These are phyloP conservation scores for Octomys mimax DNA, from an alignment of 2,797 vertebrate species.

Conservation along the genomic window DNA sequence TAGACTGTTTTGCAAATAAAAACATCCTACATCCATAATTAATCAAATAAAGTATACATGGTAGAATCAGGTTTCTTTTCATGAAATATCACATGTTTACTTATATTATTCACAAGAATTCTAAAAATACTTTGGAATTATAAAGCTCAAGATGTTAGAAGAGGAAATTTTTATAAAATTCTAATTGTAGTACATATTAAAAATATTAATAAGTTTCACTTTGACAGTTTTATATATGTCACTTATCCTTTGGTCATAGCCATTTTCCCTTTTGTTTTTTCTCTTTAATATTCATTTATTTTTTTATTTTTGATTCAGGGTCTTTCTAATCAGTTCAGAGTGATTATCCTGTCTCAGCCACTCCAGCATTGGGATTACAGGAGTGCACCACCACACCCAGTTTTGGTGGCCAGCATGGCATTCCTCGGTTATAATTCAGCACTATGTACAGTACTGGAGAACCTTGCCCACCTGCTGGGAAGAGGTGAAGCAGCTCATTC, in stretches of 20 bases:
- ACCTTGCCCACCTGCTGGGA: no score
- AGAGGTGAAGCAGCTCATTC: no score
- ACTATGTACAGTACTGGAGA: no score
- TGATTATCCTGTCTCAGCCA: no score
- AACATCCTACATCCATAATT: background rate
- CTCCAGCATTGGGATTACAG: no score
- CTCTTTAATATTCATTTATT: background rate
- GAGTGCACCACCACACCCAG: no score
- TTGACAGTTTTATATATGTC: background rate
- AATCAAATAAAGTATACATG: background rate
- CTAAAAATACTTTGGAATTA: background rate
- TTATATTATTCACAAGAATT: background rate
- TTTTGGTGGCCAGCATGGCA: no score
- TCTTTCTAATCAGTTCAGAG: no score
- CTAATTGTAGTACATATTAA: background rate
- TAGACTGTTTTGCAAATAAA: background rate
- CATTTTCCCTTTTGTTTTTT: background rate
- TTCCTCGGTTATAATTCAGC: no score
- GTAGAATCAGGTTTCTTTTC: background rate
- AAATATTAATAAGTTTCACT: background rate
- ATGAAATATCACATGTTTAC: background rate
- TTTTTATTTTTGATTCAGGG: no score
- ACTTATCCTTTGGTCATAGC: background rate
- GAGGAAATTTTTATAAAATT: background rate
- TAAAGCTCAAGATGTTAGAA: background rate